Conservation (phyloP, 2,113 vertebrate genomes). For the Oplegnathus fasciatus region DNA sequence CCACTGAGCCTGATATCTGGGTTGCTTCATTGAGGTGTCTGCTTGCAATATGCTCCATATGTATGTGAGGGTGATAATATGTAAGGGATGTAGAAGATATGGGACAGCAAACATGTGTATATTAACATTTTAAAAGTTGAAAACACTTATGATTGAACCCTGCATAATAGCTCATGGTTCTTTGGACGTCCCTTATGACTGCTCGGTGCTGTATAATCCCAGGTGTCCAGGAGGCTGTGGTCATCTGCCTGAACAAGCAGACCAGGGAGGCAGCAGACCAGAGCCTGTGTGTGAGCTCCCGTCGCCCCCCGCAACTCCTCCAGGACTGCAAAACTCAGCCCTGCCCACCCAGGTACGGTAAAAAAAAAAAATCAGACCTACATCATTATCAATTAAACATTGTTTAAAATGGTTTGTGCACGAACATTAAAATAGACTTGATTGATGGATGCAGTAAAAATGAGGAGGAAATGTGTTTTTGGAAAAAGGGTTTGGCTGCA, state of each 20-base stretch:
- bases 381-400: conserved; percentile 31
- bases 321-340: conserved; percentile 90
- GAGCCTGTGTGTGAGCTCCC: conserved; percentile 87
- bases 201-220: conserved; percentile 52
- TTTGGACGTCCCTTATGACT: background rate
- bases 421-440: conserved; percentile 13
- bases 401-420: conserved; percentile 34
- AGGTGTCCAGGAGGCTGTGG: conserved; percentile 96
- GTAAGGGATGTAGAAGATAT: background rate
- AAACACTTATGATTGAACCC: background rate
- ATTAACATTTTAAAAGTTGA: background rate
- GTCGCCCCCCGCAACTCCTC: conserved; percentile 90
- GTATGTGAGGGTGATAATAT: conserved; percentile 4
- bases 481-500: conserved; percentile 44
- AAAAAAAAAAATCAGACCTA: background rate
- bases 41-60: conserved; percentile 15
- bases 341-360: conserved; percentile 92
- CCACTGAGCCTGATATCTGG: conserved; percentile 32
- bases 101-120: background rate
- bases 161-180: background rate
- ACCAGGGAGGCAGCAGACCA: conserved; percentile 89
- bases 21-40: conserved; percentile 33
- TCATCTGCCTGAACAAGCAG: conserved; percentile 96
- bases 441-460: conserved; percentile 45
- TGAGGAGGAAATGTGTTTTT: conserved; percentile 32